Evolutionary conservation across 2,888 invertebrate genomes (phyloP).

Genomic region (Patella depressa): DNA sequence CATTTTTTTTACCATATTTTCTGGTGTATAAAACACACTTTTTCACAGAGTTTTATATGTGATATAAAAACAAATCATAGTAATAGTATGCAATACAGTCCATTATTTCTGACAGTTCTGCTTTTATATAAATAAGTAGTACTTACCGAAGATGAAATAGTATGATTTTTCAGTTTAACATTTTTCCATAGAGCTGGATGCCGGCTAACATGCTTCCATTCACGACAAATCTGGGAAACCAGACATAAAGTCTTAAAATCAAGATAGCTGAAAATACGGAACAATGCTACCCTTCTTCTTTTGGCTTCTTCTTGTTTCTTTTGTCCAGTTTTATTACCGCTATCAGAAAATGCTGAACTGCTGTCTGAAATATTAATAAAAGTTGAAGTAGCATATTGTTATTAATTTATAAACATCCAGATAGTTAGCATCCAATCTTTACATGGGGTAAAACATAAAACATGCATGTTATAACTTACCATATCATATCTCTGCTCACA

Average conservation of each 20-base stretch:
- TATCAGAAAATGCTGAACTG: constrained; percentile 30
- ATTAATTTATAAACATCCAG: too few relatives aligned
- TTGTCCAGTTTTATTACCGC: constrained; percentile 12
- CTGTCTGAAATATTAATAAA: not conserved
- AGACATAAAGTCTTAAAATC: constrained; percentile 54
- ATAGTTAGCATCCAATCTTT: too few relatives aligned
- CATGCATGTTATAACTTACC: too few relatives aligned
- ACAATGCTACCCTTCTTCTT: constrained; percentile 50
- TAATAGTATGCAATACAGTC: too few relatives aligned
- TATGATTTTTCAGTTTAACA: constrained; percentile 50
- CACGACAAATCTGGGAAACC: constrained; percentile 59
- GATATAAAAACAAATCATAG: too few relatives aligned
- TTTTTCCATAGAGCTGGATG: constrained; percentile 64
- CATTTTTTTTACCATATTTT: too few relatives aligned
- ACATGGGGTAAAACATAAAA: too few relatives aligned
- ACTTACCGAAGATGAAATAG: constrained; percentile 55
- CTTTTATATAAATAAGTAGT: not conserved
- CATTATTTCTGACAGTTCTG: too few relatives aligned
- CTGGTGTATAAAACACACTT: too few relatives aligned
- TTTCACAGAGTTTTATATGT: too few relatives aligned
- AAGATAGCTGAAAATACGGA: constrained; percentile 57
- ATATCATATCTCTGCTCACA: too few relatives aligned
- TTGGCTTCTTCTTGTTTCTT: constrained; percentile 42
- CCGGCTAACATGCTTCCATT: constrained; percentile 63
- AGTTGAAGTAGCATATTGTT: too few relatives aligned